Evolutionary conservation across 2,888 invertebrate genomes (phyloP).

Genomic region (Nomada fabriciana): DNA sequence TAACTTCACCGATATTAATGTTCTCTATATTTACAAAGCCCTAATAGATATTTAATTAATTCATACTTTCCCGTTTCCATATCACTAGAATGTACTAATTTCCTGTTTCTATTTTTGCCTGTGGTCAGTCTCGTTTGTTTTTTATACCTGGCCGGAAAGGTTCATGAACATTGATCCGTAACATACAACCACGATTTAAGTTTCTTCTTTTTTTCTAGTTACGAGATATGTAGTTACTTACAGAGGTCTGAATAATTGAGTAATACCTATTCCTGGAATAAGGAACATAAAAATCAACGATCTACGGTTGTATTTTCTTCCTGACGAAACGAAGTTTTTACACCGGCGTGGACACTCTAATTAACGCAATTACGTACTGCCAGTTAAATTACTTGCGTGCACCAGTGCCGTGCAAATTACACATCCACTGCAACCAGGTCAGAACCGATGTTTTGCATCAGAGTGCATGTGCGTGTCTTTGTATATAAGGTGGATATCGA

Average conservation of each 20-base stretch:
- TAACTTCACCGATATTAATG: background rate
- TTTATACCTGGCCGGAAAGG: background rate
- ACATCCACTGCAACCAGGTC: background rate
- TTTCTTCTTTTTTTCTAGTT: background rate
- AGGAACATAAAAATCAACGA: background rate
- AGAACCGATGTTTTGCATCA: conserved; percentile 7
- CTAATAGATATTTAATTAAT: too few relatives aligned
- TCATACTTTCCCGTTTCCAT: background rate
- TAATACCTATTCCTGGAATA: background rate
- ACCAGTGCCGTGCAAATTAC: conserved; percentile 15
- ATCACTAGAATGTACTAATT: background rate
- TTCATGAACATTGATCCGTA: background rate
- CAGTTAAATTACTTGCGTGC: conserved; percentile 9
- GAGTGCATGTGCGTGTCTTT: background rate
- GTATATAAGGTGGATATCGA: background rate
- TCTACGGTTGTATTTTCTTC: background rate
- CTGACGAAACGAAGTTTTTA: conserved; percentile 1
- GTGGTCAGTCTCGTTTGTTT: background rate
- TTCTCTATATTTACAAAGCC: background rate
- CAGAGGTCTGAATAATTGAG: background rate
- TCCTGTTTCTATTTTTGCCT: background rate
- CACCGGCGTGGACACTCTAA: conserved; percentile 2
- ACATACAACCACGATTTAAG: background rate
- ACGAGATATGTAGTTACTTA: background rate
- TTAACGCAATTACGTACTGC: conserved; percentile 15